These are phyloP conservation scores for Calycopis cecrops DNA, from an alignment of 1,140 invertebrate genomes.

Conservation along the genomic window DNA sequence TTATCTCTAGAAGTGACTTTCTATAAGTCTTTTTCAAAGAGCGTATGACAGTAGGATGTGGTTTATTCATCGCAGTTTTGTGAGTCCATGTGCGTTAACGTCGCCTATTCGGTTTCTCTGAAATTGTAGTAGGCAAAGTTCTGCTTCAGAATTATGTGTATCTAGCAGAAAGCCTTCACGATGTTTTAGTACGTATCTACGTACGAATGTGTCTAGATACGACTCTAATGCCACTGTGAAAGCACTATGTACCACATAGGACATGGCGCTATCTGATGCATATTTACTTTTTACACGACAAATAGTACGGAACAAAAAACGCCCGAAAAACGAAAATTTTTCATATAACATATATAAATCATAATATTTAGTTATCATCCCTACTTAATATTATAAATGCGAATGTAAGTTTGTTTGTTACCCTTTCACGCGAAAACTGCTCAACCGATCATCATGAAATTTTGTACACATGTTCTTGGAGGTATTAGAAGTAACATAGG, in stretches of 20 bases:
- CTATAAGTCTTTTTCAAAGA: too few species aligned
- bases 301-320: constrained; percentile 33
- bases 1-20: too few species aligned
- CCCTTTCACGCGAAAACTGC: too few species aligned
- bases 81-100: constrained; percentile 60
- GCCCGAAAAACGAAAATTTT: too few species aligned
- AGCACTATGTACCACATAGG: constrained; percentile 88
- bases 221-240: constrained; percentile 86
- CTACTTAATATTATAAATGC: too few species aligned
- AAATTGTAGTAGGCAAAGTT: constrained; percentile 55
- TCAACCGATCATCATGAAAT: too few species aligned
- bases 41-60: too few species aligned
- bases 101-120: constrained; percentile 63
- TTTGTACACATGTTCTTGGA: too few species aligned
- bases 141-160: constrained; percentile 46
- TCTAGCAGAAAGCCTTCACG: constrained; percentile 68
- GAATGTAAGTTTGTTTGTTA: too few species aligned
- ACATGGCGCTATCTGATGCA: constrained; percentile 79
- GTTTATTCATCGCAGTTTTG: constrained; percentile 42
- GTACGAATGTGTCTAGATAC: constrained; percentile 89
- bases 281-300: constrained; percentile 41
- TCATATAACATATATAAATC: too few species aligned
- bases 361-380: too few species aligned
- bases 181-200: constrained; percentile 89
- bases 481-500: too few species aligned